These are phyloP conservation scores for Agelaius tricolor DNA, from an alignment of 2,113 vertebrate genomes.

Conservation along the genomic window DNA sequence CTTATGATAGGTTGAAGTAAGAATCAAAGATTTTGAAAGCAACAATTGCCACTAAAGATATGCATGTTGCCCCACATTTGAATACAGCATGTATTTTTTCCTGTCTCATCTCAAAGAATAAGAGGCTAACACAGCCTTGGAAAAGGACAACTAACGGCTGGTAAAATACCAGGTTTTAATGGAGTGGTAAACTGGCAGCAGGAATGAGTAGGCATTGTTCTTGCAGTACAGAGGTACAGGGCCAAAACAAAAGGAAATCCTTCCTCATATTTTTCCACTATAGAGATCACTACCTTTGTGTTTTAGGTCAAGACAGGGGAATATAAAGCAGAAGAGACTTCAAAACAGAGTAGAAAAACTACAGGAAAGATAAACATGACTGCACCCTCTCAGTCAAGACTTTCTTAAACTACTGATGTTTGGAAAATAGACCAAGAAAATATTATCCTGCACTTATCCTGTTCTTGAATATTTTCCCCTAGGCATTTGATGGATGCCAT, in stretches of 20 bases:
- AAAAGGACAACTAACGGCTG: not conserved
- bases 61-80: accelerated
- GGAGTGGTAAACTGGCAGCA: not conserved
- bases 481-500: not conserved
- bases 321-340: not conserved
- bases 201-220: accelerated
- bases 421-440: not conserved
- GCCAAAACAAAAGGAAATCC: not conserved
- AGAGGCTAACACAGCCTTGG: not conserved
- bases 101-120: not conserved
- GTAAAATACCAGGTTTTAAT: not conserved
- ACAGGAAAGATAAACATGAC: not conserved
- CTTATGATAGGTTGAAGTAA: not conserved
- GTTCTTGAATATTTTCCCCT: not conserved
- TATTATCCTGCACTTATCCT: not conserved
- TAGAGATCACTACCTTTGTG: not conserved
- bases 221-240: not conserved
- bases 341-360: not conserved
- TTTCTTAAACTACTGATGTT: not conserved
- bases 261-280: not conserved
- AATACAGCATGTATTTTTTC: not conserved
- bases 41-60: not conserved
- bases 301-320: not conserved
- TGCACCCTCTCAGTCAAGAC: not conserved
- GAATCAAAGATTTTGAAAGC: not conserved